Evolutionary conservation across 2,797 vertebrate genomes (phyloP), one percentile per base, ranked within the genome.

Genomic region (Menidia menidia): DNA sequence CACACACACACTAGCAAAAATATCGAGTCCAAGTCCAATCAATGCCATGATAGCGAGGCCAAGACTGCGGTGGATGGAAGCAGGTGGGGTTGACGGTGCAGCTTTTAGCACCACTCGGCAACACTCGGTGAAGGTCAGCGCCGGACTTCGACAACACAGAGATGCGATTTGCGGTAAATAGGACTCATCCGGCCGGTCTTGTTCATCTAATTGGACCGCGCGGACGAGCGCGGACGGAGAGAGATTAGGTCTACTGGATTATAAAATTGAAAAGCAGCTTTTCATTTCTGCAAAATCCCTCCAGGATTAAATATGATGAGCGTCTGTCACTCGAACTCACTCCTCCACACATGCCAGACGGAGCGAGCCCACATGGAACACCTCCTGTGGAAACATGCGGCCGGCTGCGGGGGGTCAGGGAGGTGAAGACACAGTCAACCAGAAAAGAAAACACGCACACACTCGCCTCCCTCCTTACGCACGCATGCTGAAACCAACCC

Each of bases 181-280:
- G 71, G 76, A 73, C 68, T 78, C 84, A 85, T 87, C 83, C 61
- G 18, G 45, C 60, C 71, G 12, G 78, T 77, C 81, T 78, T 81
- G 84, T 88, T 86, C 82, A 71, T 87, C 82, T 92, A 91, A 92
- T 92, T 92, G 90, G 89, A 92, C 89, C 87, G 85, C 86, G 69
- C 81, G 77, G 76, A 82, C 18, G 45, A 69, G 78, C 45, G 64
- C 50, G 63, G 78, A 74, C 16, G 19, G 75, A 82, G 84, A n/a
- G n/a, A 90, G 90, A 90, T 91, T 90, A 90, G 85, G 89, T 77
- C 82, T 81, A 82, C 87, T 76, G 89, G 89, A 92, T 92, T 91
- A 89, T 91, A 84, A 91, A 90, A 92, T 87, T 92, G 84, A 91
- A 92, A 93, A 93, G 90, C 91, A 87, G 90, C 90, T 93, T 93